Base-by-base conservation (phyloP, 2,888 invertebrate species). In the Microctonus aethiopoides region DNA sequence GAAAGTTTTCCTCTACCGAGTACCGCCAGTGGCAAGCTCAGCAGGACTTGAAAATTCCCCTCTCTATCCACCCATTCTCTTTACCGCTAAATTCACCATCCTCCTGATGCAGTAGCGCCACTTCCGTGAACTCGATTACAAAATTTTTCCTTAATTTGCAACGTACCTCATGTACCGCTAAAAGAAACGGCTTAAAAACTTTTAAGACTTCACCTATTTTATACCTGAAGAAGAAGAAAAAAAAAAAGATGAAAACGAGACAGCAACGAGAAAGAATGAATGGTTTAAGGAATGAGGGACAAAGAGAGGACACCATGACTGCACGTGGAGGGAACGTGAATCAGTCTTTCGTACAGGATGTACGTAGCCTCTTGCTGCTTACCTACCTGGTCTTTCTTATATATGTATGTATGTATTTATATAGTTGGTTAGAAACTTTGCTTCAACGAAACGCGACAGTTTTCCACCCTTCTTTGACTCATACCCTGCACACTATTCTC, bases 121-220 rank as follows among this genome's bases (percentile, higher is more conserved):
- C 74, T 74, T 75, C 71, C 64, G 68, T 72, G 72, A 76, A 78
- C 75, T 77, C 76, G 78, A 79, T 80, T 78, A 77, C 70, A 73
- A 74, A 71, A 77, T 77, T 80, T 78, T 76, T 76, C 75, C 76
- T 76, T 75, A 75, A 77, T 78, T 78, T 77, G 74, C 75, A 74
- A 75, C 75, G 74, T 60, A 52, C 70, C 70, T 54, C 24, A 26
- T 26, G 29, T 16, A 22, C 36, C 68, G 71, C 66, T 69, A 71
- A 74, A 74, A 76, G 73, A 76, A 76, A 74, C 65, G 73, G 73
- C 71, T 74, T 71, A 72, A 68, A 66, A 76, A 76, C 69, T 76
- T 76, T 71, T 69, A 65, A 62, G 54, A 56, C 46, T 26, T 34
- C 39, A 29, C 60, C 51, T 39, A n/a, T 57, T 60, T 26, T 34